Percentiles rank a stretch among this genome's conserved stretches.
Conservation (phyloP, 2,888 invertebrate genomes). For the Uropetala carovei region DNA sequence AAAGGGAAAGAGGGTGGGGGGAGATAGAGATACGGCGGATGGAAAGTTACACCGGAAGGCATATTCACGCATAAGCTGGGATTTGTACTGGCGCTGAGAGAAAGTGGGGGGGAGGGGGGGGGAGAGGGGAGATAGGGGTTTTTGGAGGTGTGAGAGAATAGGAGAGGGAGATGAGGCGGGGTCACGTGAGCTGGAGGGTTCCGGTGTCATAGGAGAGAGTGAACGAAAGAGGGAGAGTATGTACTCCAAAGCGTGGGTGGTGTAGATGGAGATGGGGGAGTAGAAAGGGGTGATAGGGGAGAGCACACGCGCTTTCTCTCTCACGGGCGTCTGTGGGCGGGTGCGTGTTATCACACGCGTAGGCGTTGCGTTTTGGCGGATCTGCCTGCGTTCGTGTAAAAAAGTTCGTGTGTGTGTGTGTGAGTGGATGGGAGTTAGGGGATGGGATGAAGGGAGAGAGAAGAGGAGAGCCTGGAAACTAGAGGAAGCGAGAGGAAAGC, state of each 20-base stretch:
- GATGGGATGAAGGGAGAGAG: background rate
- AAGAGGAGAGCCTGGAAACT: background rate
- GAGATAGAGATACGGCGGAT: background rate
- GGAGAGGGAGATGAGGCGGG: constrained; percentile 5
- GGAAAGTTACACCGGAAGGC: constrained; percentile 22
- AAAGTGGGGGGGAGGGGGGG: background rate
- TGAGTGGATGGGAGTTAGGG: background rate
- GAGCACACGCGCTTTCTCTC: background rate
- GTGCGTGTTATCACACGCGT: background rate
- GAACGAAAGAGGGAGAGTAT: background rate
- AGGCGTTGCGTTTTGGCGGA: constrained; percentile 12
- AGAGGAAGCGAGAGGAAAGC: background rate
- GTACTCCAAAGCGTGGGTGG: background rate
- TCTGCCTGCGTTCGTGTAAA: background rate
- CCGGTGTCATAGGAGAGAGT: background rate
- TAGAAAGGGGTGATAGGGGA: background rate
- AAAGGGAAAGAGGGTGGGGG: background rate
- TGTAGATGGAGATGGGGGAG: background rate
- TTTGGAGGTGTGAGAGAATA: background rate
- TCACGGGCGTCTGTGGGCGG: background rate
- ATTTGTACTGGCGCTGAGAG: background rate
- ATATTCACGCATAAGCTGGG: background rate
- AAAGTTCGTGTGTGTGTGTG: background rate
- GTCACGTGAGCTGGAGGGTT: background rate
- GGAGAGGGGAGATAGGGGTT: background rate